Base-by-base conservation (phyloP, 2,888 invertebrate genomes). In the Notocelia uddmanniana region DNA sequence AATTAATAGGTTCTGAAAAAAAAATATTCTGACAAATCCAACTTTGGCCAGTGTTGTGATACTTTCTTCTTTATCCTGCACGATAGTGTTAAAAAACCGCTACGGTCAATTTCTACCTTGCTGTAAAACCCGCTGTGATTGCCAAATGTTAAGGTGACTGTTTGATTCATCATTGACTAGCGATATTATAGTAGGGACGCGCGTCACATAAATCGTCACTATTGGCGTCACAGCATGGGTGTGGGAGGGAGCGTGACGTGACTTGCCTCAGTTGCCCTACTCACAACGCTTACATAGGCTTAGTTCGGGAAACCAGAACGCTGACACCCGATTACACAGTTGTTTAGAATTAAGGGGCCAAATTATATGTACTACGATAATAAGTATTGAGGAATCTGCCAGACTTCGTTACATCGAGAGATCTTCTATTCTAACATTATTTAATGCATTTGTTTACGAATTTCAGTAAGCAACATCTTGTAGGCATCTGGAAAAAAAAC, bases 121-220 rank as follows among this genome's bases (percentile, higher is more conserved):
- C 41, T n/a, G 41, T 60, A 60, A 60, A 60, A 23, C 45, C 60
- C 60, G 26, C 60, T 21, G 23, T 31, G 8, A 31, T 23, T 9
- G 60, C 60, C 23, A 60, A 60, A 60, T 60, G 60, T 60, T 23
- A 60, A 45, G 60, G 60, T 1, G 41, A 45, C 41, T 23, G 8
- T 15, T 19, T 18, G 6, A 19, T 3, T 8, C 6, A n/a, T 50
- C 8, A 19, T 18, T 57, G 55, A 57, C 31, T 57, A 31, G 31
- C 10, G 31, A n/a, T 50, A 19, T 34, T 11, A 15, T 19, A 21
- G 11, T 23, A 15, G 41, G 37, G 60, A 60, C 60, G 60, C 19
- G 23, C 15, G 45, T n/a, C 45, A 45, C 60, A 26, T n/a, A n/a
- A n/a, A 31, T 31, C 45, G 45, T 19, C 34, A 19, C 6, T 41